Base-by-base conservation (phyloP, 1,140 invertebrate genomes). In the Pemphigus obesinymphae region DNA sequence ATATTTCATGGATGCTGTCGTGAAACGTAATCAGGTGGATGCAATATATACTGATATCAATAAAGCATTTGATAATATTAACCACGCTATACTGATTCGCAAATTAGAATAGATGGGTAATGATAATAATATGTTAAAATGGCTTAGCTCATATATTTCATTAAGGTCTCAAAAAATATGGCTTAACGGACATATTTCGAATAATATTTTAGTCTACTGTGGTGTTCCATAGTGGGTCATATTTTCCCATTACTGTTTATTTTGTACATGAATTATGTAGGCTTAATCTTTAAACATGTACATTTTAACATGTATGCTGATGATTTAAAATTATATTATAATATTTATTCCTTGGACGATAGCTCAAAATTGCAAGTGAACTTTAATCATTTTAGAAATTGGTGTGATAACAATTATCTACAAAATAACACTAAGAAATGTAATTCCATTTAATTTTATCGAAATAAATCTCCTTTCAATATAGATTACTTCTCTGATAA, bases 31-130 rank as follows among this genome's bases (percentile, higher is more conserved):
- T 50, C 26, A 48, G 4, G 40, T 82, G 3, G 45, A 82, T 70
- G 40, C 82, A 13, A 55, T 82, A 4, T 68, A 73, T 70, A 73
- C 82, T 11, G 66, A 72, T 58, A 70, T 82, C 1, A 70, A 17
- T 23, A 82, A 82, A 37, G 82, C 82, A 1, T 82, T 82, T 17
- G 82, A 82, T 37, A 45, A 43, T 0, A 40, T 82, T 29, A 23
- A 82, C 31, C 40, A 55, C 45, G 7, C 45, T 20, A 8, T 82
- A 2, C 45, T 82, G 15, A 43, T 82, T 26, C 26, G 17, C 26
- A 82, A 73, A 17, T 72, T 82, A 7, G 31, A 40, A 2, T 3
- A 17, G n/a, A 72, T 72, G 23, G n/a, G n/a, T n/a, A n/a, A n/a
- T n/a, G n/a, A n/a, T n/a, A n/a, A n/a, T n/a, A n/a, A n/a, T n/a